Evolutionary conservation across 35 echinoderm and acorn worm species (phyloP).

Genomic region (Hemicentrotus pulcherrimus): DNA sequence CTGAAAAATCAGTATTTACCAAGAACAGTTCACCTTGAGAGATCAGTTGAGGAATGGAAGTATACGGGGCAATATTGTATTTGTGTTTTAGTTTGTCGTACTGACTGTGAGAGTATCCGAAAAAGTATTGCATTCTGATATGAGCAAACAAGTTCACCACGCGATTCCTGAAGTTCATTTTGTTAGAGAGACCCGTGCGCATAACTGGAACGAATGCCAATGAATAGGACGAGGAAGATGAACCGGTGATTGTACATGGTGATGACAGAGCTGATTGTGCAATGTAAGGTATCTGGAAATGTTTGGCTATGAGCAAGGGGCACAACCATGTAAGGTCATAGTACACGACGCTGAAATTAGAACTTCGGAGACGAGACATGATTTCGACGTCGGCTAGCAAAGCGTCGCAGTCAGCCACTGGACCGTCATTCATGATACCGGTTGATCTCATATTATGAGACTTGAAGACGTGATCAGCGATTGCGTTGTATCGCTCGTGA

Average conservation of each 20-base stretch:
- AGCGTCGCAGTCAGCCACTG: not conserved
- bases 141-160: not conserved
- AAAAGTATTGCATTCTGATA: not conserved
- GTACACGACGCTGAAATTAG: not conserved
- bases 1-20: slow-evolving; percentile 17
- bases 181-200: not conserved
- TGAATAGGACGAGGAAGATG: not conserved
- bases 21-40: not conserved
- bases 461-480: not conserved
- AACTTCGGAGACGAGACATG: not conserved
- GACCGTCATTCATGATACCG: not conserved
- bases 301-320: not conserved
- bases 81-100: not conserved
- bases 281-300: not conserved
- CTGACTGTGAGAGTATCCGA: not conserved
- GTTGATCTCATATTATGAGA: not conserved
- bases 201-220: not conserved
- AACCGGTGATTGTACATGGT: not conserved
- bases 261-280: not conserved
- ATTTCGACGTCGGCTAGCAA: not conserved
- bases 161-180: not conserved
- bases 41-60: not conserved
- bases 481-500: not conserved
- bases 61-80: not conserved
- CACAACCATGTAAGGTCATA: not conserved